Evolutionary conservation across 2,113 vertebrate genomes (phyloP), one percentile per base, ranked within the genome.

Genomic region (Callopanchax toddi): DNA sequence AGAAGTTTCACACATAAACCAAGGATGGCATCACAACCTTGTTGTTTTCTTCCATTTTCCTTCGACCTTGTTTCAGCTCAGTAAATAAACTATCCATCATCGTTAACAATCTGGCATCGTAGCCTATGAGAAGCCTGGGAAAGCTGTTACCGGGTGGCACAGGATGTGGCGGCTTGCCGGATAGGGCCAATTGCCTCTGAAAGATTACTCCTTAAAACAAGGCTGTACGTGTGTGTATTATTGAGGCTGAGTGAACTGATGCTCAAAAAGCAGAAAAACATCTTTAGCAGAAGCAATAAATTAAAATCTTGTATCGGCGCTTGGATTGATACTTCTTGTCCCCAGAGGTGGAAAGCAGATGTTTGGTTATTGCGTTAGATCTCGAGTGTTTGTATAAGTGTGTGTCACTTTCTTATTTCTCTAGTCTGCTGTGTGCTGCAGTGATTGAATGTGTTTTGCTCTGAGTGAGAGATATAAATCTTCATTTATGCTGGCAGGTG

Each of bases 51-150:
- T 26, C 42, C 51, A 26, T 72, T 44, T 74, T 48, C 72, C 13
- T 60, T 65, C 77, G 79, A 65, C 75, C 84, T 82, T 76, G 85
- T 79, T 90, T 86, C 78, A 76, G 72, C 72, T 72, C 62, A 71
- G 80, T 87, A 87, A 90, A 90, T 89, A 86, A 90, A 84, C 82
- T 74, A 89, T 90, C 85, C 78, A 74, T 90, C 86, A 87, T 87
- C 37, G 74, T 90, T 90, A 90, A 67, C 80, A 78, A 60, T 71
- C 78, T 81, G 85, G 62, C 82, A 62, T 63, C 67, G 59, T 0
- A 37, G 74, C 88, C 84, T 78, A 84, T 86, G 72, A 82, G 69
- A 63, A 57, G 68, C 54, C 71, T 51, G 73, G 61, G 66, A 82
- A 82, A 79, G 80, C 83, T 78, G 83, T 87, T 88, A 88, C 79